Percentiles rank a stretch among this genome's conserved stretches.
phyloP scores from a whole-genome alignment of 2,113 vertebrate species.

The Gopherus evgoodei region DNA sequence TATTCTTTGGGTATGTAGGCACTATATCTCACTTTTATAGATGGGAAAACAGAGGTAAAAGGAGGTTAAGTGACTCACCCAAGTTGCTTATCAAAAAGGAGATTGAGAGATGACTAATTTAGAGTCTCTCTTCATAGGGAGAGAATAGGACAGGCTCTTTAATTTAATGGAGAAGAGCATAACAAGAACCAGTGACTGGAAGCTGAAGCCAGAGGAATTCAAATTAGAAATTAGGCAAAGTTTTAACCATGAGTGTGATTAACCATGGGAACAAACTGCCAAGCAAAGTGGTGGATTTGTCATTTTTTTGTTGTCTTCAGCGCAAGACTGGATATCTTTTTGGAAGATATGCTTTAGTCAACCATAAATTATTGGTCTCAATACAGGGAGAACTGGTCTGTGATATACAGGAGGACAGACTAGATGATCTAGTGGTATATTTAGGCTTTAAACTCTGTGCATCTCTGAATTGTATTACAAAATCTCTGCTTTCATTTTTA shows the following conservation, averaged over 20 bases:
- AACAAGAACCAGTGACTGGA: background rate
- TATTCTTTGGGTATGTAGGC: background rate
- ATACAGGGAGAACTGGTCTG: background rate
- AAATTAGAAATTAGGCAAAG: background rate
- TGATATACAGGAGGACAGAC: background rate
- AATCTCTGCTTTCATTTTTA: slow-evolving; percentile 7
- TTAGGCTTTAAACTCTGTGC: slow-evolving; percentile 10
- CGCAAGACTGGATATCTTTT: slow-evolving; percentile 3
- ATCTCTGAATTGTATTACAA: background rate
- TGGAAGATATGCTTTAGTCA: background rate
- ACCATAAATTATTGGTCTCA: background rate
- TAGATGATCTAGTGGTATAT: background rate
- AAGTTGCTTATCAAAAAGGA: slow-evolving; percentile 1
- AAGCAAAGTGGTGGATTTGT: background rate
- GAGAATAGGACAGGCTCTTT: background rate
- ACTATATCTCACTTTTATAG: background rate
- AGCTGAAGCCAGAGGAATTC: background rate
- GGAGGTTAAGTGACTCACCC: background rate
- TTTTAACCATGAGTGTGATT: background rate
- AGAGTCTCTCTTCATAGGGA: background rate
- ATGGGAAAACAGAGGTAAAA: background rate
- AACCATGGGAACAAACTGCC: background rate
- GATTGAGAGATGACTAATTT: slow-evolving; percentile 14
- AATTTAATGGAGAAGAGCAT: background rate
- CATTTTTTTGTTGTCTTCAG: background rate